Conservation (phyloP, 2,113 vertebrate genomes). For the Otocyon megalotis region DNA sequence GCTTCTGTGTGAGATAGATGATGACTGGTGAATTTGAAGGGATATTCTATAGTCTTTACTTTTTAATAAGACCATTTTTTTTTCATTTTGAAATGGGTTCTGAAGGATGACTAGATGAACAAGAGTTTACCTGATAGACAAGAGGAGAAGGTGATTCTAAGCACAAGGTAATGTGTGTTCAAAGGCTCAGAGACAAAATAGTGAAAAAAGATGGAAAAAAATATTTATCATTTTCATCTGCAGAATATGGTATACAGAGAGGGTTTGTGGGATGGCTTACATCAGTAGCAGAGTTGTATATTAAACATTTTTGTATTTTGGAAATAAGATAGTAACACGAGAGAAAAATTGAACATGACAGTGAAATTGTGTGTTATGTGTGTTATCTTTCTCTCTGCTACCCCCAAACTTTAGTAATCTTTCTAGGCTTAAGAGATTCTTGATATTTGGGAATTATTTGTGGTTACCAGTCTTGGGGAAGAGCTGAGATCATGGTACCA, state of each 20-base stretch:
- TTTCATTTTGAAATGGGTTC: not conserved
- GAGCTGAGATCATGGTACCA: not conserved
- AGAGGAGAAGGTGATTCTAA: not conserved
- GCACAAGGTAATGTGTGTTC: not conserved
- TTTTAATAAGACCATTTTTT: not conserved
- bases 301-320: not conserved
- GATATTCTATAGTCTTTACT: not conserved
- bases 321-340: not conserved
- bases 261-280: not conserved
- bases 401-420: not conserved
- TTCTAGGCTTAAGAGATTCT: not conserved
- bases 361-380: not conserved
- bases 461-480: not conserved
- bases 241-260: not conserved
- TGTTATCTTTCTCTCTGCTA: not conserved
- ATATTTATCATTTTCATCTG: not conserved
- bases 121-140: too few species aligned
- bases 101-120: not conserved
- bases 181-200: not conserved
- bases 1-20: not conserved
- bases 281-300: not conserved
- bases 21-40: not conserved
- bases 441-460: conserved; percentile 12
- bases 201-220: not conserved
- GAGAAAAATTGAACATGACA: not conserved